Base-by-base conservation (phyloP, 2,113 vertebrate genomes). In the Anolis carolinensis region DNA sequence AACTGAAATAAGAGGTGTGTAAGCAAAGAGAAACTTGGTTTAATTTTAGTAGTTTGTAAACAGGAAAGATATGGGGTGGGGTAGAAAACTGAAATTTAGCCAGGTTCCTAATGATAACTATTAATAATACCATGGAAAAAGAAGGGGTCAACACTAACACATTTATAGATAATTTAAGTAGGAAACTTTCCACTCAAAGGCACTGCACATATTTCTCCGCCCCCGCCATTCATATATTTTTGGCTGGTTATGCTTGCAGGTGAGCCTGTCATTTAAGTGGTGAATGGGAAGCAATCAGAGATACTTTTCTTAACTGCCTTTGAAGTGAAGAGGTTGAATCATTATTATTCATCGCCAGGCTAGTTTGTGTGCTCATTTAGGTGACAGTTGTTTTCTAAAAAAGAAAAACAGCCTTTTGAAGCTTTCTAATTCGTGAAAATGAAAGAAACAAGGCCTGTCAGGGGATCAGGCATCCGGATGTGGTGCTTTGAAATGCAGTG, bases 331-430 rank as follows among this genome's bases (percentile, higher is more conserved):
- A 62, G 59, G 59, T n/a, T 90, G 86, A 81, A 72, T 92, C 87
- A 86, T 87, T 92, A 80, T 87, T 88, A 87, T 93, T 91, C 86
- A 86, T 84, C 84, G 88, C 68, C 81, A 88, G 62, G 59, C 50
- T 0, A 30, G 85, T 90, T 92, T 73, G 48, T 88, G 74, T 87
- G 85, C 89, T 91, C 91, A 76, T 92, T 92, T 79, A 48, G 73
- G 89, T 91, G 94, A 94, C 94, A 93, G 89, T 82, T 90, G 80
- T 92, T 92, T 93, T 88, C 0, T 0, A 71, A 55, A 90, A 83
- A 84, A 80, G 39, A 44, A 88, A 93, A 84, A 88, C 78, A 86
- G 89, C 87, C 83, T 93, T 92, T 93, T 82, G 83, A 92, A 92
- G 78, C 85, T 87, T 89, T 92, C 92, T 86, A 86, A 81, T 94